Conservation (phyloP, 2,113 vertebrate genomes). For the Pristiophorus japonicus region DNA sequence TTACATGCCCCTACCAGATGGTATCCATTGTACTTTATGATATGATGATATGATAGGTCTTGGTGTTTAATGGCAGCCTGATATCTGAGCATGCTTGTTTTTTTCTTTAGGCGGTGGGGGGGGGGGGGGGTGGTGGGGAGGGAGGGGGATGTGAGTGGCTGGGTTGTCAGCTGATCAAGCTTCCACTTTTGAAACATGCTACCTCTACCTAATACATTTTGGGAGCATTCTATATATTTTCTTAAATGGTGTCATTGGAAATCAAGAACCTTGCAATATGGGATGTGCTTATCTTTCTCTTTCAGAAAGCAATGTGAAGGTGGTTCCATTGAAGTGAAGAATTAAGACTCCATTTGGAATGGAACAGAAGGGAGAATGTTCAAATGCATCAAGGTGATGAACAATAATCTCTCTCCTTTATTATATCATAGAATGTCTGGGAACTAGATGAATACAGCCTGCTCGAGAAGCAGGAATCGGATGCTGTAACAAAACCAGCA, state of each 20-base stretch:
- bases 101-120: background rate
- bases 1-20: constrained; percentile 34
- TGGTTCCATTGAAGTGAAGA: background rate
- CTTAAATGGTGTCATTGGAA: background rate
- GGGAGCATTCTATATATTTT: background rate
- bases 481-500: background rate
- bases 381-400: background rate
- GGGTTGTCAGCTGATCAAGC: constrained; percentile 12
- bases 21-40: constrained; percentile 36
- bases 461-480: background rate
- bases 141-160: background rate
- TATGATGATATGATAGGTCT: too few relatives aligned
- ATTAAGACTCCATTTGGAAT: background rate
- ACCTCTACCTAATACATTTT: background rate
- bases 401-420: background rate
- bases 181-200: background rate
- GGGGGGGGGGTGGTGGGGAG: too few relatives aligned
- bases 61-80: constrained; percentile 4
- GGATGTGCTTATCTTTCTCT: background rate
- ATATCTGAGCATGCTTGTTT: background rate
- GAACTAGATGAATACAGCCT: background rate
- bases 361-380: background rate
- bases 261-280: background rate
- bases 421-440: background rate
- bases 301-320: background rate